A percentile compares a stretch with the other conserved stretches of the same genome.
Conservation (phyloP, 2,888 invertebrate genomes). For the Callinectes sapidus region DNA sequence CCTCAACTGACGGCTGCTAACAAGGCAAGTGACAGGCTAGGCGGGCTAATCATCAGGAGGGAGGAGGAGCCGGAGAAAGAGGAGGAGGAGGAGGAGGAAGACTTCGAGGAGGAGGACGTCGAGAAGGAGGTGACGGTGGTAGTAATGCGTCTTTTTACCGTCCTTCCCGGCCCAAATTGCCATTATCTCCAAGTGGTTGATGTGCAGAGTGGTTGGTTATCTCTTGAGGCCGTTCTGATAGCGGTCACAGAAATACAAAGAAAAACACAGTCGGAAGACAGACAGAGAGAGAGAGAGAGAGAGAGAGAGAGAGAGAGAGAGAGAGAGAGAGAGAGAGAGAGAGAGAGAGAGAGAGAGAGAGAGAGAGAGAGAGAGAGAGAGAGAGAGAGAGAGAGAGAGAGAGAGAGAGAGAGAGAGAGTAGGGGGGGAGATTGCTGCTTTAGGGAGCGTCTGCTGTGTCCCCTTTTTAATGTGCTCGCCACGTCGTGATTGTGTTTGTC, state of each 20-base stretch:
- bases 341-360: too few species aligned
- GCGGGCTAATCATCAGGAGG: neutral
- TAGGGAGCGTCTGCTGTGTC: conserved; percentile 25
- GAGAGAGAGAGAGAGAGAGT: neutral
- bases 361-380: neutral
- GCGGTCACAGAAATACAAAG: conserved; percentile 53
- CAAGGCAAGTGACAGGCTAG: neutral
- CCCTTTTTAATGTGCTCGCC: conserved; percentile 34
- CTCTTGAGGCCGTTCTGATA: conserved; percentile 38
- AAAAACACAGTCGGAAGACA: conserved; percentile 34
- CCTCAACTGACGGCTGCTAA: neutral
- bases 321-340: neutral
- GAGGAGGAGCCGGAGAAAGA: neutral
- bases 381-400: too few species aligned
- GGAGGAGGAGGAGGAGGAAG: neutral
- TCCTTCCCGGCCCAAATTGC: neutral
- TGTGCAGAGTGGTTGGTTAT: conserved; percentile 38
- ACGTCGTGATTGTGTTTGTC: conserved; percentile 43
- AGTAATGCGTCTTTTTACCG: conserved; percentile 33
- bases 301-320: neutral
- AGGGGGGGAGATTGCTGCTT: neutral
- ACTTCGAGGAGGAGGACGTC: neutral
- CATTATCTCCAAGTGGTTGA: conserved; percentile 44
- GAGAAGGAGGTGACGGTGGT: neutral
- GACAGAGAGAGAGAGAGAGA: too few species aligned